Conservation (phyloP, 2,113 vertebrate genomes). For the Raja brachyura region DNA sequence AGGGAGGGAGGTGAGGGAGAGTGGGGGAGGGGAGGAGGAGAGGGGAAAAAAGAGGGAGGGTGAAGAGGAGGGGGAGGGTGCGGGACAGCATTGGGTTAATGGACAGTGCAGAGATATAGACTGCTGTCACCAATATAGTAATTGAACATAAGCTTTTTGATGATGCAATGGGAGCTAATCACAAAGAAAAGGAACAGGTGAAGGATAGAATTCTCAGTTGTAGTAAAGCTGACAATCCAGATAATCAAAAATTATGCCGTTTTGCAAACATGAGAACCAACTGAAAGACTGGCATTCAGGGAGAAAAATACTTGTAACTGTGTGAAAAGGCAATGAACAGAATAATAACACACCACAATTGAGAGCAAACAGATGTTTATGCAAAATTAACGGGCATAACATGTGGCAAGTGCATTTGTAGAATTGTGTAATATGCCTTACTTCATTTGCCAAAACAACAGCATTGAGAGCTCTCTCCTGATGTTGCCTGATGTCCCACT, state of each 20-base stretch:
- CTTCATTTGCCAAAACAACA: constrained; percentile 78
- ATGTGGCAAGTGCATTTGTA: background rate
- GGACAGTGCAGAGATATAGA: background rate
- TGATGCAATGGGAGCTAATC: background rate
- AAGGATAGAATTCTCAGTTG: background rate
- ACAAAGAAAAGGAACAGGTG: background rate
- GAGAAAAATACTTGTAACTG: background rate
- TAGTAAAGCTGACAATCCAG: background rate
- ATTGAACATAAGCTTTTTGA: background rate
- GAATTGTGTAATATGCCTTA: constrained; percentile 42
- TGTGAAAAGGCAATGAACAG: background rate
- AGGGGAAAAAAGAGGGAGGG: no score
- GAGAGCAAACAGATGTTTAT: background rate
- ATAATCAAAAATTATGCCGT: background rate
- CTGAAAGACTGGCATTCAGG: background rate
- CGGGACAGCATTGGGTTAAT: background rate
- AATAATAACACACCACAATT: background rate
- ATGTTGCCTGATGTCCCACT: constrained; percentile 67
- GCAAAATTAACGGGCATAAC: background rate
- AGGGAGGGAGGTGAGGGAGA: no score
- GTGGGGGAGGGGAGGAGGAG: no score
- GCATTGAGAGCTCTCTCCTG: constrained; percentile 68
- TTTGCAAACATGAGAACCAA: background rate
- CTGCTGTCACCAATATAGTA: background rate
- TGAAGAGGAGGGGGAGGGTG: no score